Evolutionary conservation across 2,797 vertebrate genomes (phyloP).

Genomic region (Crenichthys baileyi): DNA sequence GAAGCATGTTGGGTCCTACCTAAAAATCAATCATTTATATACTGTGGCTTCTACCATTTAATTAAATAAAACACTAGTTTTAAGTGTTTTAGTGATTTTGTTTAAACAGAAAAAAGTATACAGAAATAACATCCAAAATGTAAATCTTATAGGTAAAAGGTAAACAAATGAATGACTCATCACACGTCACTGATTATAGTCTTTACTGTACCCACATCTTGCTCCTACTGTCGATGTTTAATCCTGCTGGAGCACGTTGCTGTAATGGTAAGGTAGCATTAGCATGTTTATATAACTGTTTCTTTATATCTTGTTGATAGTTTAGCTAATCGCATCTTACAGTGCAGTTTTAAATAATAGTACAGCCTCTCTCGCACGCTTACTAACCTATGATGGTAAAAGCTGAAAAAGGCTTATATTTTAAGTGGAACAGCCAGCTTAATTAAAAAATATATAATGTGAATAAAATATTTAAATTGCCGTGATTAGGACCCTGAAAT

Average conservation of each 20-base stretch:
- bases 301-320: neutral
- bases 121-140: neutral
- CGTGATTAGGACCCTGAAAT: too few relatives aligned
- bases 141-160: neutral
- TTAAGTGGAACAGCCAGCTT: too few relatives aligned
- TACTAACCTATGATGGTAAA: too few relatives aligned
- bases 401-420: too few relatives aligned
- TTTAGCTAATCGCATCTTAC: neutral
- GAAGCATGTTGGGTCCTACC: neutral
- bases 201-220: neutral
- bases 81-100: neutral
- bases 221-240: neutral
- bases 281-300: neutral
- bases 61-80: neutral
- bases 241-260: neutral
- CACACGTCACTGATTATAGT: neutral
- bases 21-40: neutral
- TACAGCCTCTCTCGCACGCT: too few relatives aligned
- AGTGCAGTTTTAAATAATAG: too few relatives aligned
- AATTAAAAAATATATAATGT: too few relatives aligned
- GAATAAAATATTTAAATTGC: too few relatives aligned
- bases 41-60: neutral
- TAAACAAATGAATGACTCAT: neutral
- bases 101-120: neutral
- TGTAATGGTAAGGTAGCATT: neutral